Evolutionary conservation across 2,888 invertebrate genomes (phyloP), one percentile per base, ranked within the genome.

Genomic region (Icerya purchasi): DNA sequence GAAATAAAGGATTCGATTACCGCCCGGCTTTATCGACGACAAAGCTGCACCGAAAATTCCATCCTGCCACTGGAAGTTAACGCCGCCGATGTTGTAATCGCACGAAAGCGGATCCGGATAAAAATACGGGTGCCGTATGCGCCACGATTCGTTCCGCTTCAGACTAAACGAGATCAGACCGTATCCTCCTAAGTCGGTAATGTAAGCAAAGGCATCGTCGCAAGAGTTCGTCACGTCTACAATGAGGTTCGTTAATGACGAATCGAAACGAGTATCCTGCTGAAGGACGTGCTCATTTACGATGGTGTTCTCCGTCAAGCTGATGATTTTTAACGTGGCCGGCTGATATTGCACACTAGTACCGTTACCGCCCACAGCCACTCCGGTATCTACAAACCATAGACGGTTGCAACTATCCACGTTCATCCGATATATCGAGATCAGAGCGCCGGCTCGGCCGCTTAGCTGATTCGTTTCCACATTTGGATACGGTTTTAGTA

Each of bases 61-160:
- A 69, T 87, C 87, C 0, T 84, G 84, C 87, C 86, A 88, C 67
- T 86, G 83, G 67, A 86, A 88, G 63, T 82, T 81, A 83, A 85
- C 67, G 1, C 82, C 83, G 62, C 84, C 83, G 0, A 87, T 72
- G 61, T 82, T 80, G 67, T 82, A 88, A 65, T 82, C 80, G 0
- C 85, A 78, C 1, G 84, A 82, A 1, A 84, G 67, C 0, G 84
- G 84, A 66, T 84, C 84, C 0, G 84, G 83, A 67, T 75, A 80
- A 72, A 80, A 88, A 50, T 75, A 75, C 68, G 87, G 85, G 68
- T 88, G 86, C 62, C 81, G 74, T 25, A 87, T 78, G 50, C 86
- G 77, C 82, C 86, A 88, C 0, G 86, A 85, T 61, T 81, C 80
- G 67, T 88, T 77, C 25, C 81, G 76, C 50, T 79, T 79, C 66